A percentile compares a stretch with the other conserved stretches of the same genome.
Conservation (phyloP, 2,113 vertebrate genomes). For the Toxotes chatareus region DNA sequence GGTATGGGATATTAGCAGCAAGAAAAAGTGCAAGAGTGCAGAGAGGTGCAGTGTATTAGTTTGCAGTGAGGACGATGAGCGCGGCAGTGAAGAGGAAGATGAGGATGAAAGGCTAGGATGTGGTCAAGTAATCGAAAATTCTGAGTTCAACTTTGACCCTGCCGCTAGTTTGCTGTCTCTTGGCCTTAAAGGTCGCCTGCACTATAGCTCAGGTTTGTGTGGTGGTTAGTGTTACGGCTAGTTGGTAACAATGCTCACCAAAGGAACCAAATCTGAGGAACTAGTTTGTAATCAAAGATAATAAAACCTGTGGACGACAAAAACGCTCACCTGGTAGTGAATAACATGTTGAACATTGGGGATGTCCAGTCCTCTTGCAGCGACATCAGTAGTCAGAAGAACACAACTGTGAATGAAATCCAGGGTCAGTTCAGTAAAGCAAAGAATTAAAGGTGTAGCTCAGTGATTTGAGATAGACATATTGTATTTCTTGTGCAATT, state of each 20-base stretch:
- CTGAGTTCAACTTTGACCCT: conserved; percentile 49
- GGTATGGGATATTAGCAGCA: too few relatives aligned
- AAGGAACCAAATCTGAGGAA: neutral
- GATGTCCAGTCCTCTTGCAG: conserved; percentile 96
- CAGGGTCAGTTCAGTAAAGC: neutral
- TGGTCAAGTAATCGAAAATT: conserved; percentile 68
- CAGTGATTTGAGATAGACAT: neutral
- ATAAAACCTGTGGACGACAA: neutral
- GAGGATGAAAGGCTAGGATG: conserved; percentile 63
- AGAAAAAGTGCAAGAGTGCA: too few relatives aligned
- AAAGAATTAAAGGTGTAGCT: neutral
- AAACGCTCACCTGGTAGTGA: conserved; percentile 92
- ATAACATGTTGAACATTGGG: conserved; percentile 96
- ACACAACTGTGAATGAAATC: conserved; percentile 86
- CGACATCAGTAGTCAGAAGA: conserved; percentile 96
- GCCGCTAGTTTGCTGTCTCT: neutral
- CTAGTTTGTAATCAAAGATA: neutral
- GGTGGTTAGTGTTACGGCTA: neutral
- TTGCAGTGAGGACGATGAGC: conserved; percentile 38
- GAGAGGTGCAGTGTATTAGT: too few relatives aligned
- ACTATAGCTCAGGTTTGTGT: neutral
- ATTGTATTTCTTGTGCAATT: neutral
- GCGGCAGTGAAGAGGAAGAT: neutral
- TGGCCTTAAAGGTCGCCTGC: neutral
- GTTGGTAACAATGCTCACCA: neutral